Percentiles rank a stretch among this genome's conserved stretches.
Conservation (phyloP, 30 jellyfish, hydroid and myxozoan genomes). For the Morbakka virulenta region DNA sequence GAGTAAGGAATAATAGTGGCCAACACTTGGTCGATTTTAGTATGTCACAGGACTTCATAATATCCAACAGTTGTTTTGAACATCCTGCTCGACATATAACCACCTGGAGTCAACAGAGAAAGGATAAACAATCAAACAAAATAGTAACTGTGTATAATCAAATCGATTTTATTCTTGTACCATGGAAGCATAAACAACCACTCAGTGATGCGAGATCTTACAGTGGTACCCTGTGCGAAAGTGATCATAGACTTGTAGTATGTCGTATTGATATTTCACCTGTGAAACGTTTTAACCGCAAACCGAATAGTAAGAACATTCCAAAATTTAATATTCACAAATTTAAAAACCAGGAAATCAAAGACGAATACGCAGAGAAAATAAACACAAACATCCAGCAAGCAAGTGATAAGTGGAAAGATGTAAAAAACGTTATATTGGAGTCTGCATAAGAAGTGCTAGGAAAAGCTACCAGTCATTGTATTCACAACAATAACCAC, state of each 20-base stretch:
- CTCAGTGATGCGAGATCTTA: constrained; percentile 8
- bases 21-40: constrained; percentile 28
- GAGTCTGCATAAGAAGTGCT: no score
- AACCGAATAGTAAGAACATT: no score
- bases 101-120: constrained; percentile 26
- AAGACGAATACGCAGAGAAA: no score
- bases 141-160: neutral
- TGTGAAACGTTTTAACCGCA: neutral
- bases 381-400: no score
- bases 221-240: neutral
- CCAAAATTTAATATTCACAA: no score
- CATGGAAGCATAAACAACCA: neutral
- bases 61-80: constrained; percentile 27
- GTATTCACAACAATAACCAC: no score
- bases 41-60: constrained; percentile 7
- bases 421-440: no score
- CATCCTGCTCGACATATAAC: constrained; percentile 54
- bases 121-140: neutral
- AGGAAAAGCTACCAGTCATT: no score
- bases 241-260: constrained; percentile 11
- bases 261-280: neutral
- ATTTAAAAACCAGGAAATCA: no score
- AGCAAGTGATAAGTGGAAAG: no score
- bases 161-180: constrained; percentile 31
- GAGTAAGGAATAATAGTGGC: constrained; percentile 4